A percentile compares a stretch with the other conserved stretches of the same genome.
Conservation (phyloP, 2,888 invertebrate species). For the Eristalinus sepulchralis region DNA sequence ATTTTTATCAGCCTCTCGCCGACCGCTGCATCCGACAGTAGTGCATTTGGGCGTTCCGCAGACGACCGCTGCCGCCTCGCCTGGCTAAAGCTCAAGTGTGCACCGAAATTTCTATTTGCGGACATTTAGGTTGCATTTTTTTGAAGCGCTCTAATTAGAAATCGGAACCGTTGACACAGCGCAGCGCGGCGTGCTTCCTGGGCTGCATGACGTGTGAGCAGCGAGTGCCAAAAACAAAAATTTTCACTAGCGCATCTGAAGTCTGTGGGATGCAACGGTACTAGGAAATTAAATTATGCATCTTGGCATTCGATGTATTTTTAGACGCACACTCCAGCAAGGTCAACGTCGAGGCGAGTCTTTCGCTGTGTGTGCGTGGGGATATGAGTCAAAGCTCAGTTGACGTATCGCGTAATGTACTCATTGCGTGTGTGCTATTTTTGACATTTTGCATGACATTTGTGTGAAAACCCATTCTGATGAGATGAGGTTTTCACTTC, state of each 20-base stretch:
- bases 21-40: neutral
- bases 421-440: neutral
- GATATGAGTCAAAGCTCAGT: neutral
- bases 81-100: conserved; percentile 17
- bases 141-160: conserved; percentile 60
- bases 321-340: conserved; percentile 43
- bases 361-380: conserved; percentile 21
- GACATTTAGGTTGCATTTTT: conserved; percentile 62
- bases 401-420: neutral
- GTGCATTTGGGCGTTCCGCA: neutral
- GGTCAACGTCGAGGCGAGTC: conserved; percentile 41
- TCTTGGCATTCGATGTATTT: conserved; percentile 22
- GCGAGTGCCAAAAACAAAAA: conserved; percentile 39
- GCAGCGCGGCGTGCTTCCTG: neutral
- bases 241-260: neutral
- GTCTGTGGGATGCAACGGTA: conserved; percentile 12
- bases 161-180: conserved; percentile 1
- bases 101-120: conserved; percentile 49
- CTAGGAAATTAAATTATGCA: conserved; percentile 61
- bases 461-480: neutral
- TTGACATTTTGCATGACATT: neutral
- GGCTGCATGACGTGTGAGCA: conserved; percentile 26
- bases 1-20: neutral
- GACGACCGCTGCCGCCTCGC: neutral
- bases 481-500: neutral